Evolutionary conservation across 2,113 vertebrate species (phyloP), one percentile per base, ranked within the genome.

Genomic region (Cynoglossus semilaevis): DNA sequence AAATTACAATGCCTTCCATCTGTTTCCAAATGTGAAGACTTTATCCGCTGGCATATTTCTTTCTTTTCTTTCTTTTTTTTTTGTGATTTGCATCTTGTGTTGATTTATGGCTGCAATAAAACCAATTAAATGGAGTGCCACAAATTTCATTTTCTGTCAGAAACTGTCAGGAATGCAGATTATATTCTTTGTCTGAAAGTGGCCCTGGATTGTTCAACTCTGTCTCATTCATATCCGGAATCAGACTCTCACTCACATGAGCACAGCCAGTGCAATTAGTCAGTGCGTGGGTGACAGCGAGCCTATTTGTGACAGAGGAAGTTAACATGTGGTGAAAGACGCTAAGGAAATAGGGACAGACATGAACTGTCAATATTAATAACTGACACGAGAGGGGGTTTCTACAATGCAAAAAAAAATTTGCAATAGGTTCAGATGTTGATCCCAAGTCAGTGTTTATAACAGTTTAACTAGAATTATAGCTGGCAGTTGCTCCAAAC

Each of bases 1-100:
- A 86, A 91, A 91, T 92, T 88, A 88, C 66, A 77, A 91, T 82
- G 88, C 76, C 80, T 89, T 84, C 85, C 89, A 92, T 90, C 85
- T 93, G 89, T 88, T 91, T 88, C 87, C 65, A 62, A 74, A 70
- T 77, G 62, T 85, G 92, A 91, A 82, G 50, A 85, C 70, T 80
- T 86, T 87, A 54, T 83, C 50, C 53, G 85, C 75, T 83, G 87
- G 89, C 88, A 89, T 89, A 88, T 90, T 89, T n/a, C n/a, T n/a
- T n/a, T n/a, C n/a, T n/a, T n/a, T n/a, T n/a, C n/a, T n/a, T n/a
- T n/a, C n/a, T n/a, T n/a, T n/a, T n/a, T n/a, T n/a, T 76, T 84
- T 85, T 80, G 58, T 71, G 58, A 81, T 88, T 85, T 84, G 63
- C 72, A 76, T 76, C 79, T 67, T 38, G 8, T 44, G 47, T 70